A percentile compares a stretch with the other conserved stretches of the same genome.
These are phyloP conservation scores for Spodoptera littoralis DNA, from an alignment of 2,888 invertebrate species.

Conservation along the genomic window DNA sequence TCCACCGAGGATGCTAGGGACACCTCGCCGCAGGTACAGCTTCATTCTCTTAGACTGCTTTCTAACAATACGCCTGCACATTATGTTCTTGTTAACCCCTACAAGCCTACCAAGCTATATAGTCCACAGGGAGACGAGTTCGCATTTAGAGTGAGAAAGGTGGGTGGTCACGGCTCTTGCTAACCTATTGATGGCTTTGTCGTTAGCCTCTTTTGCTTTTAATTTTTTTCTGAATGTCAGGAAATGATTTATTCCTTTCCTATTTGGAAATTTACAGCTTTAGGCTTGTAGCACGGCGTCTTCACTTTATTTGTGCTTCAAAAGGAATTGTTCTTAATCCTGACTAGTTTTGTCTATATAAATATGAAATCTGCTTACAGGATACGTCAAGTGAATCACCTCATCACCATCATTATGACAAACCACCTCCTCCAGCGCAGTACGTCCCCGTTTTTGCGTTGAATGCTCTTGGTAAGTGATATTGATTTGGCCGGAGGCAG, in stretches of 20 bases:
- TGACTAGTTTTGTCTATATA: background rate
- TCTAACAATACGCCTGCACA: background rate
- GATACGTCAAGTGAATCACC: constrained; percentile 83
- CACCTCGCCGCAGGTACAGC: constrained; percentile 79
- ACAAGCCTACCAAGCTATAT: background rate
- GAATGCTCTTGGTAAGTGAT: constrained; percentile 92
- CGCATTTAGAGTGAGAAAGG: background rate
- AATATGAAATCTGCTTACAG: constrained; percentile 59
- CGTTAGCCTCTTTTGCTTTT: too few species aligned
- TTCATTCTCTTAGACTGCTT: too few species aligned
- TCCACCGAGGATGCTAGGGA: constrained; percentile 79
- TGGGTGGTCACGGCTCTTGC: background rate
- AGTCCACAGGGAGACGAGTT: background rate
- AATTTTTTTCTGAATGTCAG: too few species aligned
- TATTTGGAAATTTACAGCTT: too few species aligned
- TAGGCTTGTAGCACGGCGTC: too few species aligned
- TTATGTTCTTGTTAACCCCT: background rate
- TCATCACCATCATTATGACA: constrained; percentile 77
- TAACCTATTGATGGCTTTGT: background rate
- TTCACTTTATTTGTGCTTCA: background rate
- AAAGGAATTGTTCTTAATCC: too few species aligned
- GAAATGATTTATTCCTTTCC: too few species aligned
- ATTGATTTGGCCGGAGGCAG: background rate
- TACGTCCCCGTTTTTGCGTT: constrained; percentile 96
- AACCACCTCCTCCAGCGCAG: constrained; percentile 71